These are phyloP conservation scores for Chaetophractus vellerosus DNA, from an alignment of 2,797 vertebrate species.

Conservation along the genomic window DNA sequence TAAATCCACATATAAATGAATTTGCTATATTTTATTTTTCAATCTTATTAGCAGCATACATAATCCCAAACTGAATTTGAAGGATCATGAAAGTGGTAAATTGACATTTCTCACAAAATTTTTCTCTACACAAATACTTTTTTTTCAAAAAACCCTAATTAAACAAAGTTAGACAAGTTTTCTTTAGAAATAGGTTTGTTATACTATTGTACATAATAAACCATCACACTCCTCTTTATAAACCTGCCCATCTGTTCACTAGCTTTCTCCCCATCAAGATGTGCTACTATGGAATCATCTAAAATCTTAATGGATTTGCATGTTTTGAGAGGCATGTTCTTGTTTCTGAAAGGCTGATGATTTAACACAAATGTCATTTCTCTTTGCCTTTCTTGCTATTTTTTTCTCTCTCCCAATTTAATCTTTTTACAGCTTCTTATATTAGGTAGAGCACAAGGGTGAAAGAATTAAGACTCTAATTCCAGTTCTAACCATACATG, in stretches of 20 bases:
- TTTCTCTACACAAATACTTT: not conserved
- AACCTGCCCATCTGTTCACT: too few species aligned
- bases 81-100: not conserved
- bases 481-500: not conserved
- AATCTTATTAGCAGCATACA: not conserved
- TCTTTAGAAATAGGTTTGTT: not conserved
- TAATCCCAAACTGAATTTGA: not conserved
- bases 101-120: not conserved
- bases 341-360: not conserved
- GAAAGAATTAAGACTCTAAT: not conserved
- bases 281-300: not conserved
- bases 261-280: not conserved
- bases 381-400: not conserved
- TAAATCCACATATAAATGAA: not conserved
- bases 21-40: not conserved
- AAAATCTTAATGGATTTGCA: not conserved
- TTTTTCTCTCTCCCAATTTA: not conserved
- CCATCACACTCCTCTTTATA: not conserved
- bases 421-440: not conserved
- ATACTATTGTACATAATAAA: not conserved
- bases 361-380: not conserved
- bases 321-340: not conserved
- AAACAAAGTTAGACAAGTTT: not conserved
- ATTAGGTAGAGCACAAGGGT: not conserved
- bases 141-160: not conserved